Base-by-base conservation (phyloP, 2,888 invertebrate species). In the Apodemia mormo region DNA sequence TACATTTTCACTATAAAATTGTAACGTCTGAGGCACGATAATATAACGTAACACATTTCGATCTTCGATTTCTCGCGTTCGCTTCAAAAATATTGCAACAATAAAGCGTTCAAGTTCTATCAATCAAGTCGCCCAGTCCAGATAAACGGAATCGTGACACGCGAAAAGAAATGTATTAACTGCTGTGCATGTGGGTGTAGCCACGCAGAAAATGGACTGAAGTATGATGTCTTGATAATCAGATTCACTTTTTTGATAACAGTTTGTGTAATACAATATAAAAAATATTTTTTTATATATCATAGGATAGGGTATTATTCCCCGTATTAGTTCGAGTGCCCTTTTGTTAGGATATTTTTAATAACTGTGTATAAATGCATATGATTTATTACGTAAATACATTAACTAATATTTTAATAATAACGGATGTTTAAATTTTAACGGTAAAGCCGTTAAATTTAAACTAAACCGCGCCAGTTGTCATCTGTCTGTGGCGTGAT, bases 191-290 rank as follows among this genome's bases (percentile, higher is more conserved):
- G 71, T 73, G 69, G 68, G 69, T 68, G 71, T 66, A 61, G 61
- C 61, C 69, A 69, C 69, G 69, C 73, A 73, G 73, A 73, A 74
- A 71, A 74, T 68, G 67, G 71, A 40, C 56, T 68, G 69, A 71
- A 66, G 71, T 68, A 71, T 70, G 70, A 73, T 74, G 67, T 58
- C 71, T 70, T 70, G 72, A 72, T 74, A 71, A 70, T 66, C 65
- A 66, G 66, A 71, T 70, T 68, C 43, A 74, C 74, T 22, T 74
- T 73, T 74, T 73, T 73, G 73, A 65, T 67, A 67, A 69, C 45
- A 14, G 66, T 30, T 68, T 66, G 52, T 30, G 65, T 49, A 58
- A 67, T 68, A 12, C 30, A 54, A 65, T 45, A 45, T 67, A n/a
- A 52, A n/a, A 52, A 52, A 14, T 52, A 52, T 5, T 49, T 49